Evolutionary conservation across 2,888 invertebrate genomes (phyloP).

Genomic region (Habroteleia sp.): DNA sequence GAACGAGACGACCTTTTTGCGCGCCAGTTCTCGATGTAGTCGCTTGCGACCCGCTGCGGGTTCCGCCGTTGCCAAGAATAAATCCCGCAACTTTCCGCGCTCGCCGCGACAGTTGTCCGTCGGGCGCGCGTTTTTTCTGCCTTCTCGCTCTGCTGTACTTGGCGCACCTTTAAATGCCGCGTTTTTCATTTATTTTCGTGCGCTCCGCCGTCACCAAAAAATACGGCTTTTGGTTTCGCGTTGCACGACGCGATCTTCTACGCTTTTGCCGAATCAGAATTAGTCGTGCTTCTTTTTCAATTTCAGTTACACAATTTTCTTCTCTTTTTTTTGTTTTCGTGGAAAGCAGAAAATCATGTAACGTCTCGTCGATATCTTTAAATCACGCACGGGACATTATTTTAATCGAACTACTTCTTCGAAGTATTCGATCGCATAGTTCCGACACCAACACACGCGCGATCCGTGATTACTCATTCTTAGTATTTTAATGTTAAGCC

Average conservation of each 20-base stretch:
- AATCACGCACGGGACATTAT: slow-evolving; percentile 21
- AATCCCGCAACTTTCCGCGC: slow-evolving; percentile 30
- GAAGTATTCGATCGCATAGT: slow-evolving; percentile 32
- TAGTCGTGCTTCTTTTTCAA: no score
- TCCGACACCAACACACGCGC: slow-evolving; percentile 5
- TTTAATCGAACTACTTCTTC: slow-evolving; percentile 37
- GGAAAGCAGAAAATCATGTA: slow-evolving; percentile 3
- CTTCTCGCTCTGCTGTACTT: slow-evolving; percentile 12
- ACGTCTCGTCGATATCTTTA: slow-evolving; percentile 5
- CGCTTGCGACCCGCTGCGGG: slow-evolving; percentile 44
- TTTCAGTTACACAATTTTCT: no score
- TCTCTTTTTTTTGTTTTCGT: no score
- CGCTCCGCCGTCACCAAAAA: slow-evolving; percentile 11
- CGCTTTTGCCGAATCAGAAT: no score
- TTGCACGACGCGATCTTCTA: no score
- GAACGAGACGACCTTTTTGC: slow-evolving; percentile 26
- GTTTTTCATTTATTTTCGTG: slow-evolving; percentile 22
- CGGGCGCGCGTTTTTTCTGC: slow-evolving; percentile 29
- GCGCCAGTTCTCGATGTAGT: slow-evolving; percentile 9
- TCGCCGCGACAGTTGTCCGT: slow-evolving; percentile 15
- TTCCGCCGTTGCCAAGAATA: slow-evolving; percentile 58
- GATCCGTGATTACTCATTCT: slow-evolving; percentile 45
- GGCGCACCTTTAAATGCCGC: slow-evolving; percentile 7
- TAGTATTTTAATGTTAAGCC: slow-evolving; percentile 15
- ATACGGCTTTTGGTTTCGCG: no score